A percentile compares a stretch with the other conserved stretches of the same genome.
Conservation (phyloP, 2,888 invertebrate genomes). For the Dynastes grantii region DNA sequence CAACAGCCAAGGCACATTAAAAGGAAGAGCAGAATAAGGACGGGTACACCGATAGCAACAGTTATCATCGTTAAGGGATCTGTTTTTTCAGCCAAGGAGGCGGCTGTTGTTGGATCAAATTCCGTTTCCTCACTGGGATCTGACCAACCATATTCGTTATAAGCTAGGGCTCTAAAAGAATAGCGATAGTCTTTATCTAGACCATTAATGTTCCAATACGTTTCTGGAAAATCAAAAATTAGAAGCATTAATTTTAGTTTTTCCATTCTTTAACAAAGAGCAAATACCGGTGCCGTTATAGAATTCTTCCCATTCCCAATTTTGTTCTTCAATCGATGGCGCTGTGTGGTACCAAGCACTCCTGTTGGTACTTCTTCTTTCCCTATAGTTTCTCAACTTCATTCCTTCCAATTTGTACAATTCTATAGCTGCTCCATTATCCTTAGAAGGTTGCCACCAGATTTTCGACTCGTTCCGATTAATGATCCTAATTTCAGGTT, state of each 20-base stretch:
- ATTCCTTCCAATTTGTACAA: slow-evolving; percentile 85
- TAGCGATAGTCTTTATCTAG: slow-evolving; percentile 75
- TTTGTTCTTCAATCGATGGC: slow-evolving; percentile 75
- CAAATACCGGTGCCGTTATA: slow-evolving; percentile 83
- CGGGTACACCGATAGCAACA: slow-evolving; percentile 78
- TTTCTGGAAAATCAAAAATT: slow-evolving; percentile 71
- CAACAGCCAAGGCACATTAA: slow-evolving; percentile 71
- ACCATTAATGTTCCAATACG: slow-evolving; percentile 86
- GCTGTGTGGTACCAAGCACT: slow-evolving; percentile 67
- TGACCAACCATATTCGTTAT: slow-evolving; percentile 88
- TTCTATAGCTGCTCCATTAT: slow-evolving; percentile 83
- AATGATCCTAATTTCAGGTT: slow-evolving; percentile 82
- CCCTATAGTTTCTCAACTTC: slow-evolving; percentile 64
- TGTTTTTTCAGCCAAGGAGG: slow-evolving; percentile 72
- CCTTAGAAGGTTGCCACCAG: slow-evolving; percentile 85
- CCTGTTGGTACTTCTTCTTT: slow-evolving; percentile 66
- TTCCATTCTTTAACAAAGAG: background rate
- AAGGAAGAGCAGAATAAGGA: slow-evolving; percentile 69
- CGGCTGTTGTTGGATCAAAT: slow-evolving; percentile 71
- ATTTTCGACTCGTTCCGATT: slow-evolving; percentile 84
- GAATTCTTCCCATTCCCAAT: slow-evolving; percentile 76
- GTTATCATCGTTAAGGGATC: slow-evolving; percentile 73
- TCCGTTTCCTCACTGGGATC: slow-evolving; percentile 81
- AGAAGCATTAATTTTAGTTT: too few species aligned
- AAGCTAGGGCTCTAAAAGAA: slow-evolving; percentile 84